These are phyloP conservation scores for Syncerus caffer DNA, from an alignment of 2,797 vertebrate genomes.

Conservation along the genomic window DNA sequence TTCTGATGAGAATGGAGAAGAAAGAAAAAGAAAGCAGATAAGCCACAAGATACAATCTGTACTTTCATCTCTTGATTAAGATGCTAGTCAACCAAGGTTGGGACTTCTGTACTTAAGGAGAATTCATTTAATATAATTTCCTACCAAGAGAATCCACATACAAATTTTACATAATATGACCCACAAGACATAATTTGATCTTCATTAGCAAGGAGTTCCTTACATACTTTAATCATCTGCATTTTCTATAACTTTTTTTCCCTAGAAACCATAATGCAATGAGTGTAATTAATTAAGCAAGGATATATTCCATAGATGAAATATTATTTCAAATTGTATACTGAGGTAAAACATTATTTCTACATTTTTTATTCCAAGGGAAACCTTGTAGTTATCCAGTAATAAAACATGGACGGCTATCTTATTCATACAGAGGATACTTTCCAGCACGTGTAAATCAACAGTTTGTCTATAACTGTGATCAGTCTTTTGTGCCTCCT, in stretches of 20 bases:
- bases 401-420: slow-evolving; percentile 61
- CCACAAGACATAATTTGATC: neutral
- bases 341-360: neutral
- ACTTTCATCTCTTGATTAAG: neutral
- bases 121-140: neutral
- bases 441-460: neutral
- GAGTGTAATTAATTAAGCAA: neutral
- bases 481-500: fast-evolving
- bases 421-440: fast-evolving
- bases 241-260: neutral
- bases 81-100: neutral
- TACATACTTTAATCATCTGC: neutral
- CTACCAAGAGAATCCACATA: neutral
- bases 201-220: neutral
- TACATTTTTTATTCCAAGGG: slow-evolving; percentile 60
- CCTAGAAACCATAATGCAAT: neutral
- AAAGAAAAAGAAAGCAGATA: neutral
- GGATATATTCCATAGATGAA: neutral
- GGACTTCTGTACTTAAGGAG: neutral
- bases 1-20: neutral
- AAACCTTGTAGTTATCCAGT: slow-evolving; percentile 60
- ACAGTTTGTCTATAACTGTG: fast-evolving
- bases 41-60: neutral
- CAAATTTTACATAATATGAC: neutral
- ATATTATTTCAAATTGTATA: neutral